Base-by-base conservation (phyloP, 2,888 invertebrate genomes). In the Agonopterix subpropinquella region DNA sequence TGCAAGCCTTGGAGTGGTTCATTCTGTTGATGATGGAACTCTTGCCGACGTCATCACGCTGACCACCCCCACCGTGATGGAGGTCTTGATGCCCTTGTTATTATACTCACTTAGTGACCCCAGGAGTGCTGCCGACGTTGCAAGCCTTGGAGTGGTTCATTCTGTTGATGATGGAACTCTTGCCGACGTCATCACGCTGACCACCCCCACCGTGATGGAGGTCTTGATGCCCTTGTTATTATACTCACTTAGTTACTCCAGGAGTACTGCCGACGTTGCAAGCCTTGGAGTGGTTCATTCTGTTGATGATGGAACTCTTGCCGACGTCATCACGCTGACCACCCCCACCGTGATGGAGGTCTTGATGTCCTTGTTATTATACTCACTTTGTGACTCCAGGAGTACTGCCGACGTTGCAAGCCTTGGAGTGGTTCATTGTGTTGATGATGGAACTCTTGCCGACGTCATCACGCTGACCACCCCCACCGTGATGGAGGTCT, bases 381-480 rank as follows among this genome's bases (percentile, higher is more conserved):
- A 73, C 80, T 81, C 77, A 92, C 96, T 92, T 96, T 2, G 98
- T 98, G 43, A 98, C 91, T 45, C 99, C 99, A 0, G 99, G 98
- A 8, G 94, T 95, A 49, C 96, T 95, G 48, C 99, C 99, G 54
- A 98, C 97, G 75, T 93, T 95, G 73, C 99, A 99, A 0, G 97
- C 95, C 68, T 94, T 94, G 13, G 94, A 94, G 49, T 99, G 90
- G 72, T 98, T 99, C 58, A 99, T 88, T 61, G 98, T 99, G 91
- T 99, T 99, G 64, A 99, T 99, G 51, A 99, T 93, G 54, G 98
- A 98, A 74, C 98, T 99, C 89, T 99, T 99, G 13, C 99, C 99
- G 13, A 99, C 99, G 80, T 99, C n/a, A n/a, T 99, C 67, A 98
- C 92, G 4, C 98, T 98, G 7, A 98, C 98, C 53, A 99, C 93